phyloP scores from a whole-genome alignment of 2,113 vertebrate species.

The Mus spicilegus region DNA sequence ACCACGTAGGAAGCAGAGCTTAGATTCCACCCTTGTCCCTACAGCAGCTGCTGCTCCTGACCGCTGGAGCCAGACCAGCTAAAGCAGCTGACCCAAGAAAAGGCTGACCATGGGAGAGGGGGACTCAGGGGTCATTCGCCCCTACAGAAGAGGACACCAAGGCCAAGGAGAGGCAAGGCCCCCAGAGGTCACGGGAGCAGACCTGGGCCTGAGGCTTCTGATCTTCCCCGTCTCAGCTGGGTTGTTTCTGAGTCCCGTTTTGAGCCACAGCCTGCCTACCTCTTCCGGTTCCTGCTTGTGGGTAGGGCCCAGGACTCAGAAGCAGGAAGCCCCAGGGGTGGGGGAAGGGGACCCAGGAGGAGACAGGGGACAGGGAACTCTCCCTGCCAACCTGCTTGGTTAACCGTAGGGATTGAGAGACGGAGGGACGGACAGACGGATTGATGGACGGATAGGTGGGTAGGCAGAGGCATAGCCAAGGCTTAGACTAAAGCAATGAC shows the following conservation, averaged over 20 bases:
- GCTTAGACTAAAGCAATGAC: background rate
- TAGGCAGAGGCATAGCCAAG: background rate
- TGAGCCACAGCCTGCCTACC: background rate
- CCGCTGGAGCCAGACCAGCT: background rate
- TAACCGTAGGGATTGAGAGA: background rate
- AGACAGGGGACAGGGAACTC: background rate
- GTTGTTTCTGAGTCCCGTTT: background rate
- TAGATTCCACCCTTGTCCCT: background rate
- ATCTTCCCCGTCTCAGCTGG: too few species aligned
- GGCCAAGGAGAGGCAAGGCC: background rate
- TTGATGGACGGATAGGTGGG: background rate
- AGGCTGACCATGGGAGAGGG: background rate
- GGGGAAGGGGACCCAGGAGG: background rate
- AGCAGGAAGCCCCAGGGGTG: background rate
- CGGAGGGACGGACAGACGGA: background rate
- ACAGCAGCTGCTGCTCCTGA: background rate
- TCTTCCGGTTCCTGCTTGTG: constrained; percentile 43
- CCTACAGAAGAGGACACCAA: background rate
- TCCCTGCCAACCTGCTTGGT: background rate
- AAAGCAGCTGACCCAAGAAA: background rate
- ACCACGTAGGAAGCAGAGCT: background rate
- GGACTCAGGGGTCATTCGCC: background rate
- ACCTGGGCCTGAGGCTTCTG: rapidly evolving
- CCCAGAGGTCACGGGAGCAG: background rate
- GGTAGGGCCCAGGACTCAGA: background rate